Evolutionary conservation across 2,797 vertebrate species (phyloP), one percentile per base, ranked within the genome.

Genomic region (Sebastes miniatus): DNA sequence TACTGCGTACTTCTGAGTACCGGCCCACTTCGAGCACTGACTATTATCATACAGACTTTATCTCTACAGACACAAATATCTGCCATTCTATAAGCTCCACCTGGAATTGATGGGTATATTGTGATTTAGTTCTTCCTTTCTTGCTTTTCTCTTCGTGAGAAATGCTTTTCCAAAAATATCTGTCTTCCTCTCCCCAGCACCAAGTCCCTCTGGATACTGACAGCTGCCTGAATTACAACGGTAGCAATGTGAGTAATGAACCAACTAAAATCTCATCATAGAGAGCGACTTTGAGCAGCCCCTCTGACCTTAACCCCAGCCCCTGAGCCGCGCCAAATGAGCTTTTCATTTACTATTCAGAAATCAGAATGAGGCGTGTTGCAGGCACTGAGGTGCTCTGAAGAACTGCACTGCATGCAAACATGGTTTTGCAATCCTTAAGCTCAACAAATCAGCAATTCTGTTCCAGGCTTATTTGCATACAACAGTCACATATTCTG

Each of bases 291-390:
- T 22, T 69, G 84, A 69, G 84, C 83, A 67, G 80, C 81, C 78
- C 84, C 76, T 54, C 76, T 83, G 89, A 87, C 85, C 91, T 59
- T 2, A 66, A 85, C 73, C 73, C 65, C 77, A 31, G 34, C 70
- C 63, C 73, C 85, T 66, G 81, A 89, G 66, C 76, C 57, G 56
- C 72, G n/a, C 83, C 88, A 93, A 92, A 93, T 89, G 32, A 94
- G 94, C 83, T 91, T 93, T 94, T 91, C 79, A 91, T 93, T 91
- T 92, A 25, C 79, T 81, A 89, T 91, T 91, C 87, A 88, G 85
- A 88, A 89, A 90, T 87, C 76, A 79, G 70, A 82, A 83, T 74
- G 82, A 79, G 83, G 68, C 74, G 18, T 66, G 85, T 73, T 82
- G 77, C 73, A 81, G 73, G 63, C 76, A 65, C 77, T 68, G 77